These are phyloP conservation scores for Diplazon laetatorius DNA, from an alignment of 2,888 invertebrate species.

Conservation along the genomic window DNA sequence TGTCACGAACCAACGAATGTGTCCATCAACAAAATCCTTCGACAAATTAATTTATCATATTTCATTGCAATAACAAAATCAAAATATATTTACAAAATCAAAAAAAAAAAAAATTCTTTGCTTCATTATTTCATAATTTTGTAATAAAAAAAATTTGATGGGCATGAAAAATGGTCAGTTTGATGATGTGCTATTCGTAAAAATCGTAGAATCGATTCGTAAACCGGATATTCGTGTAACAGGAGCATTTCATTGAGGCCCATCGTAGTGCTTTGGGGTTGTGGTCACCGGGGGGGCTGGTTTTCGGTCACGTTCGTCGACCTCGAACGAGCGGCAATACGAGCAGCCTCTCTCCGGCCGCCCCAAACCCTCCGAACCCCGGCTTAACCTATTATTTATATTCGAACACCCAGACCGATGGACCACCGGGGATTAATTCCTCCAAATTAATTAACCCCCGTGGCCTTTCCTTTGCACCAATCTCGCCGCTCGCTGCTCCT, in stretches of 20 bases:
- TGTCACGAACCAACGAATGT: no score
- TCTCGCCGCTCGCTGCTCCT: neutral
- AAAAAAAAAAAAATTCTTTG: no score
- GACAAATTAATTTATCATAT: no score
- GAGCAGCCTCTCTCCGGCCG: neutral
- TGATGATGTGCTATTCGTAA: no score
- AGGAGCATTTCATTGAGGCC: neutral
- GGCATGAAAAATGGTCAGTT: no score
- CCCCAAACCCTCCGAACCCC: constrained; percentile 7
- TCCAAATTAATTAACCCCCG: constrained; percentile 57
- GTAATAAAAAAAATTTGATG: no score
- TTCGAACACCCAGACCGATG: constrained; percentile 49
- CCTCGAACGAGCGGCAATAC: neutral
- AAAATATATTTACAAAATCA: no score
- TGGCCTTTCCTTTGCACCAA: neutral
- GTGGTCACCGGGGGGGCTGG: neutral
- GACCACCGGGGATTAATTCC: constrained; percentile 58
- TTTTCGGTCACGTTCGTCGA: neutral
- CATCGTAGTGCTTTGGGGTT: neutral
- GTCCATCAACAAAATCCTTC: no score
- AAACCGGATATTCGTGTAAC: constrained; percentile 2
- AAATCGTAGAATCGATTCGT: neutral
- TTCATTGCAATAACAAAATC: no score
- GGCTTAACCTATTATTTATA: constrained; percentile 55
- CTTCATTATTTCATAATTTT: no score